A percentile compares a stretch with the other conserved stretches of the same genome.
Evolutionary conservation across 1,140 invertebrate genomes (phyloP).

Genomic region (Magallana ariakensis): DNA sequence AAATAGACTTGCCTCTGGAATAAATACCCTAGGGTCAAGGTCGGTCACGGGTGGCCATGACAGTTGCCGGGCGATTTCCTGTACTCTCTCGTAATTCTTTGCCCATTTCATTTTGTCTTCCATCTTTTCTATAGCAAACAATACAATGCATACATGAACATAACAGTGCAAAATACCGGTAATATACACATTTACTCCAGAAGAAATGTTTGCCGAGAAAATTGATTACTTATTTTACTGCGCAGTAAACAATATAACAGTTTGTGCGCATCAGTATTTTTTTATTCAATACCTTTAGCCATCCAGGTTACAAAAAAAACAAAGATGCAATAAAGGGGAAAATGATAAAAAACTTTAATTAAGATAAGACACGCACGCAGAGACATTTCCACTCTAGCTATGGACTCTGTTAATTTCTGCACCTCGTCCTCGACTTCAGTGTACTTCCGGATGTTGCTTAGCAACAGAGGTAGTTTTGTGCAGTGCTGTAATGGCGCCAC

Average conservation of each 20-base stretch:
- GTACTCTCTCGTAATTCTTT: slow-evolving; percentile 86
- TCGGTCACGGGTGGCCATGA: slow-evolving; percentile 86
- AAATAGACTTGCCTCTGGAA: slow-evolving; percentile 83
- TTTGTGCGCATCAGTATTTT: too few relatives aligned
- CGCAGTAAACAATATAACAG: too few relatives aligned
- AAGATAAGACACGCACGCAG: slow-evolving; percentile 81
- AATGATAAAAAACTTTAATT: too few relatives aligned
- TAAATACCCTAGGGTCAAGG: slow-evolving; percentile 84
- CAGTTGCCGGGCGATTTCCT: slow-evolving; percentile 86
- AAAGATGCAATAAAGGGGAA: too few relatives aligned
- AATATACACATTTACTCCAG: too few relatives aligned
- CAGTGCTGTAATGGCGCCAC: slow-evolving; percentile 87
- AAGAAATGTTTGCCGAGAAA: too few relatives aligned
- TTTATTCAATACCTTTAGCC: too few relatives aligned
- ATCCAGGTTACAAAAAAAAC: too few relatives aligned
- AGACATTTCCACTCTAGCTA: slow-evolving; percentile 85
- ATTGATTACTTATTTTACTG: too few relatives aligned
- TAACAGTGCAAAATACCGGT: too few relatives aligned
- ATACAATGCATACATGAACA: not conserved
- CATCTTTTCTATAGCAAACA: slow-evolving; percentile 82
- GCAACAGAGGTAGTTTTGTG: slow-evolving; percentile 85
- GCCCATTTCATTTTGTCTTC: slow-evolving; percentile 88
- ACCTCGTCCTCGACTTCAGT: slow-evolving; percentile 83
- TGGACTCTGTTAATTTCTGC: slow-evolving; percentile 82
- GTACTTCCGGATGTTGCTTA: slow-evolving; percentile 84